phyloP scores from a whole-genome alignment of 1,140 invertebrate genomes.

The Calycopis cecrops region DNA sequence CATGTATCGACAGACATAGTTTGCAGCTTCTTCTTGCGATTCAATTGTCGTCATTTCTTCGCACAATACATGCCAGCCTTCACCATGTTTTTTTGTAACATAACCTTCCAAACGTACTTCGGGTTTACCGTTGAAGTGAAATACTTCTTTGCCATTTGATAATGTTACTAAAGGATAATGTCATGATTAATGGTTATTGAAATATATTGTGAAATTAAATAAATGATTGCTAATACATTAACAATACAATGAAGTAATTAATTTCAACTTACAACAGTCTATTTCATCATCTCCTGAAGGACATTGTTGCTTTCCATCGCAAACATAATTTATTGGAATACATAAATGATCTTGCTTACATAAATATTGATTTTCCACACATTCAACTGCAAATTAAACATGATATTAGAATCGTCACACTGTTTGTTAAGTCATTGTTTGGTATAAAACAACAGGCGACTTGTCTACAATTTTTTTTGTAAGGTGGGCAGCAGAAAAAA shows the following conservation, averaged over 20 bases:
- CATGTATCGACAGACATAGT: conserved; percentile 77
- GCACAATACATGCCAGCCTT: conserved; percentile 79
- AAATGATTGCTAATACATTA: background rate
- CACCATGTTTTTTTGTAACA: conserved; percentile 74
- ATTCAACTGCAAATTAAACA: conserved; percentile 70
- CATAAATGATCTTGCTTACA: conserved; percentile 78
- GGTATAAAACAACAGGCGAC: too few species aligned
- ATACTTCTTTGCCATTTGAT: conserved; percentile 77
- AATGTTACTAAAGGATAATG: conserved; percentile 78
- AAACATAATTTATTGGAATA: conserved; percentile 75
- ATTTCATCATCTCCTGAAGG: conserved; percentile 82
- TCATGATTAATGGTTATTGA: too few species aligned
- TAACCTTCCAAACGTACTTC: conserved; percentile 77
- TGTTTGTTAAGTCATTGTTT: background rate
- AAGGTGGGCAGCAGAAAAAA: too few species aligned
- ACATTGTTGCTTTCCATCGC: conserved; percentile 81
- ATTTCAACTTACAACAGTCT: conserved; percentile 76
- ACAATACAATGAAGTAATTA: background rate
- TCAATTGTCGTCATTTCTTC: conserved; percentile 58
- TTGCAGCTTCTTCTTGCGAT: conserved; percentile 55
- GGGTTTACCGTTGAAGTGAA: conserved; percentile 77
- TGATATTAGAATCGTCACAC: background rate
- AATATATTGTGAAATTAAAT: too few species aligned
- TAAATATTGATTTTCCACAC: conserved; percentile 72
- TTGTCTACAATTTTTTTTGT: too few species aligned